These are phyloP conservation scores for Lymantria monacha DNA, from an alignment of 2,888 invertebrate species.

Conservation along the genomic window DNA sequence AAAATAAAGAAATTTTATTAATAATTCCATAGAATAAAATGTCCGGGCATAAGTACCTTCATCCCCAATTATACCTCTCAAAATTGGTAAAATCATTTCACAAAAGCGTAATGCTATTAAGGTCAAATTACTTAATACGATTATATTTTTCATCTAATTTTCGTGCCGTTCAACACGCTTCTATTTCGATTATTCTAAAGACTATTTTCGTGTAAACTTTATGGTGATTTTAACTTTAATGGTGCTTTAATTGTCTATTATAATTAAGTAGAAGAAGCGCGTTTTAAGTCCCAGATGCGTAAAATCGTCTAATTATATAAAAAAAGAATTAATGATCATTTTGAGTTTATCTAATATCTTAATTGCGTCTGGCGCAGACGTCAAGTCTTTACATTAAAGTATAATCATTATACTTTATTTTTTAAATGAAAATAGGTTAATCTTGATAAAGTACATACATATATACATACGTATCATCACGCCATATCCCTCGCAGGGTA, in stretches of 20 bases:
- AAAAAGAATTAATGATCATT: constrained; percentile 49
- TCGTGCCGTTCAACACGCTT: constrained; percentile 9
- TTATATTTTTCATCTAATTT: constrained; percentile 31
- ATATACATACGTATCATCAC: no score
- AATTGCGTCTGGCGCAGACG: constrained; percentile 4
- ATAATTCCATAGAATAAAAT: constrained; percentile 13
- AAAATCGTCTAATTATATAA: constrained; percentile 56
- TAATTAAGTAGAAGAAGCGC: constrained; percentile 57
- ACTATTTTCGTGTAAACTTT: constrained; percentile 12
- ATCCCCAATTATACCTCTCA: constrained; percentile 21
- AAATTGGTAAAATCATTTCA: constrained; percentile 41
- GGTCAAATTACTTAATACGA: constrained; percentile 47
- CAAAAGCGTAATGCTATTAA: constrained; percentile 38
- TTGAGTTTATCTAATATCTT: constrained; percentile 39
- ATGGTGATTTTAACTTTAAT: constrained; percentile 12
- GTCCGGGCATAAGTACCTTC: constrained; percentile 14
- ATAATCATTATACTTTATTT: no score
- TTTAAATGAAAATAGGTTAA: no score
- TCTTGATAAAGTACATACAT: no score
- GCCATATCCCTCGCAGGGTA: no score
- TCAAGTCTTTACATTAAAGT: no score
- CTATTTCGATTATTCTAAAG: constrained; percentile 17
- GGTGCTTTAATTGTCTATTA: constrained; percentile 53
- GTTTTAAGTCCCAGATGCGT: constrained; percentile 51
- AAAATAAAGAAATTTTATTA: no score